These are phyloP conservation scores for Trichogramma dendrolimi DNA, from an alignment of 2,888 invertebrate species.

Conservation along the genomic window DNA sequence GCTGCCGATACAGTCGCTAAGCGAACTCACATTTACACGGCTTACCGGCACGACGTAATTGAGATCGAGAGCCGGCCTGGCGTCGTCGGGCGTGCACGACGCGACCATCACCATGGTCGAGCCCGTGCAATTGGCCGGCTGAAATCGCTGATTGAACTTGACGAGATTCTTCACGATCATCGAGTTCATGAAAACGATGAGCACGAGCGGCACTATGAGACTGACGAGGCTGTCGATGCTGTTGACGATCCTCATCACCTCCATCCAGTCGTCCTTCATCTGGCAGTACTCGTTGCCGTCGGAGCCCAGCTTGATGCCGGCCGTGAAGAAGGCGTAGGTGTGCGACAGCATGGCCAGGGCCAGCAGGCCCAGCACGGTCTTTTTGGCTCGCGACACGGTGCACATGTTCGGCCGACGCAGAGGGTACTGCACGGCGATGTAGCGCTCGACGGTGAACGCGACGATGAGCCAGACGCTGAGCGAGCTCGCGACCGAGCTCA, in stretches of 20 bases:
- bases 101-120: neutral
- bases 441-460: slow-evolving; percentile 66
- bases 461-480: slow-evolving; percentile 68
- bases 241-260: slow-evolving; percentile 57
- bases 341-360: slow-evolving; percentile 51
- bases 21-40: neutral
- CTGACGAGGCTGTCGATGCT: slow-evolving; percentile 62
- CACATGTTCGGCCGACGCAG: slow-evolving; percentile 60
- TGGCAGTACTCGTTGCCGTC: slow-evolving; percentile 53
- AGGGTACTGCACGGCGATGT: slow-evolving; percentile 65
- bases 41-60: slow-evolving; percentile 50
- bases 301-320: slow-evolving; percentile 46
- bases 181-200: slow-evolving; percentile 63
- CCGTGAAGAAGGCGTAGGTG: slow-evolving; percentile 53
- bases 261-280: slow-evolving; percentile 54
- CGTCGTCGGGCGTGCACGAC: no score
- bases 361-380: slow-evolving; percentile 53
- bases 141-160: slow-evolving; percentile 53
- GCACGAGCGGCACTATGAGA: slow-evolving; percentile 59
- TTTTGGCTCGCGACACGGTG: slow-evolving; percentile 59
- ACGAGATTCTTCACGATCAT: slow-evolving; percentile 59
- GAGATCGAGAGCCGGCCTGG: slow-evolving; percentile 40
- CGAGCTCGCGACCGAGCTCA: slow-evolving; percentile 59
- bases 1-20: neutral
- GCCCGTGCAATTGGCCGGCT: slow-evolving; percentile 30